Base-by-base conservation (phyloP, 1,140 invertebrate genomes). In the Drosophila novamexicana region DNA sequence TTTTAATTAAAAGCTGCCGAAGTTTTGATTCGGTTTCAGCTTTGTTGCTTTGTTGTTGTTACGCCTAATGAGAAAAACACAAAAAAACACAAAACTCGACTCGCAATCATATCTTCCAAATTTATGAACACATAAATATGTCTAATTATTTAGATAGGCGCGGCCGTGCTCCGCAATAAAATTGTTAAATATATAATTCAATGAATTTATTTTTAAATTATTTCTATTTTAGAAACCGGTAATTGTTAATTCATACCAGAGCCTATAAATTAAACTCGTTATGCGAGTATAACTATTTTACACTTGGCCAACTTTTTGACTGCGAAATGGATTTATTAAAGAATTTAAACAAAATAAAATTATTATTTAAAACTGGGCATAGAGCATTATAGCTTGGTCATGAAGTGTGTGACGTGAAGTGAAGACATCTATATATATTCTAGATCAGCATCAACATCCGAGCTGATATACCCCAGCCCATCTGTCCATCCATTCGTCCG, bases 111-210 rank as follows among this genome's bases (percentile, higher is more conserved):
- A 86, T 88, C 83, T 73, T 47, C 16, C 10, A 73, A 68, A 86
- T 86, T 88, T 86, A 86, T 88, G 82, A 79, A 76, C 83, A 73
- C 82, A 86, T 86, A 86, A 86, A 86, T 82, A 86, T 86, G 82
- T 86, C 83, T 70, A 81, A 86, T 86, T 86, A 88, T 88, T 86
- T 88, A 65, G 75, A 86, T 81, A 63, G 82, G 71, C 49, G 66
- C 70, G 58, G 62, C 64, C 34, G 32, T 69, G 34, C 45, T 57
- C 8, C 7, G 29, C 6, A 40, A 16, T 34, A 6, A 0, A 63
- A 56, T 56, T 63, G n/a, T 76, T 75, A 36, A 65, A 79, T 68
- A 63, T 68, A 63, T 74, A 62, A 66, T 66, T 67, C 50, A 18
- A 54, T 34, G 9, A 57, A 66, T 72, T 59, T 29, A 29, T 29